Evolutionary conservation across 2,888 invertebrate species (phyloP), one percentile per base, ranked within the genome.

Genomic region (Chalcis sispes): DNA sequence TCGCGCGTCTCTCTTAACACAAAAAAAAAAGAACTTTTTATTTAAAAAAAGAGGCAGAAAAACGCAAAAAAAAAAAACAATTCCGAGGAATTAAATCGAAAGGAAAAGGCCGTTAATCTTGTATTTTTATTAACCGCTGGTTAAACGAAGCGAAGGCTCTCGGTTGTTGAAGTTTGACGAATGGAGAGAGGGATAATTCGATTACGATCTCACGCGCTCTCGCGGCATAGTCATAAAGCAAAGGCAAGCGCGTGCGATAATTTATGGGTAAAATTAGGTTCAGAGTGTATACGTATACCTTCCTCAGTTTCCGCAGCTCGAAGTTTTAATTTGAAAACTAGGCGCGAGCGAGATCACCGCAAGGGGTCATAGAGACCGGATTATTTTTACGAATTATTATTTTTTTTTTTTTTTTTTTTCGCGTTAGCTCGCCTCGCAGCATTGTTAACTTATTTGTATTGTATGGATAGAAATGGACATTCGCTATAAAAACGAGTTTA

Each of bases 311-410:
- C 3, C 13, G 3, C 32, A 13, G 25, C 8, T n/a, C 23, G 58
- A 69, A 69, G 69, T 48, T 69, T 15, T 48, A 59, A 69, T 69
- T 58, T 48, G 58, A 69, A 69, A 69, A 69, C 48, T 69, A 27
- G 32, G 20, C 42, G 61, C 7, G 23, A 7, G 61, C 7, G 23
- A 7, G 25, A 29, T 1, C 15, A 8, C 67, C 13, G 25, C 25
- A 59, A 27, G 42, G 42, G 27, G 18, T 59, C 36, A 1, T 13
- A 1, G 27, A 15, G 8, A 10, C 23, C 52, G 27, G 40, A 54
- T 66, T 54, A 66, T 54, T 54, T 13, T 42, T 2, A 2, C 48
- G 7, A 15, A 7, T 29, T 56, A 8, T 8, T 8, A 8, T 13
- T 25, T n/a, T 10, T 29, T 56, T 15, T 3, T 15, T 56, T 7